phyloP scores from a whole-genome alignment of 2,113 vertebrate species.

The Ailuropoda melanoleuca region DNA sequence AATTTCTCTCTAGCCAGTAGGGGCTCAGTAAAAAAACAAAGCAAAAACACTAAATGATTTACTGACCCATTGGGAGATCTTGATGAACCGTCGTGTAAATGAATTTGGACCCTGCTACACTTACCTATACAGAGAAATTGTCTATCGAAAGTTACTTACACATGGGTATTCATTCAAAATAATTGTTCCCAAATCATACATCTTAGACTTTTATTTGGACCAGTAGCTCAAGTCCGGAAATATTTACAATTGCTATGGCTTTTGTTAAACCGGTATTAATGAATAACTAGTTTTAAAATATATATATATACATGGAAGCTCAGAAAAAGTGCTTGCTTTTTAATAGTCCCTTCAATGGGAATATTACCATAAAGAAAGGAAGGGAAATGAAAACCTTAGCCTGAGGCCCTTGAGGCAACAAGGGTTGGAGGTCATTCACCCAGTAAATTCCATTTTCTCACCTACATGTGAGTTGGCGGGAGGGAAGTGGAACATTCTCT shows the following conservation, averaged over 20 bases:
- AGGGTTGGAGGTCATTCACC: neutral
- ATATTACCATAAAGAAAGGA: neutral
- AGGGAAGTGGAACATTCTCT: neutral
- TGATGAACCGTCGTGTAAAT: neutral
- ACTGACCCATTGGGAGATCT: neutral
- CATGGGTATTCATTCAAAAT: neutral
- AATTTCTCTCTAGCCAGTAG: neutral
- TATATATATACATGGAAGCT: neutral
- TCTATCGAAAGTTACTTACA: neutral
- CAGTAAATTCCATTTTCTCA: neutral
- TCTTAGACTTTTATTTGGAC: neutral
- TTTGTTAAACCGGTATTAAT: conserved; percentile 23
- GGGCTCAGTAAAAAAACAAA: neutral
- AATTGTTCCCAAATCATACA: neutral
- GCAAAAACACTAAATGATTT: neutral
- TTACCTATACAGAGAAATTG: neutral
- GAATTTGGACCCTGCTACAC: neutral
- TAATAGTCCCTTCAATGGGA: neutral
- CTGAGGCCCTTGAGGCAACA: neutral
- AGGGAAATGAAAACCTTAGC: neutral
- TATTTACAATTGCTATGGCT: conserved; percentile 20
- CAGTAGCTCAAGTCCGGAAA: neutral
- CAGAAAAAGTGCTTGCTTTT: neutral
- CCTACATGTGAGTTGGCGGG: neutral
- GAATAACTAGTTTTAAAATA: conserved; percentile 2